Evolutionary conservation across 2,797 vertebrate genomes (phyloP).

Genomic region (Caiman crocodilus): DNA sequence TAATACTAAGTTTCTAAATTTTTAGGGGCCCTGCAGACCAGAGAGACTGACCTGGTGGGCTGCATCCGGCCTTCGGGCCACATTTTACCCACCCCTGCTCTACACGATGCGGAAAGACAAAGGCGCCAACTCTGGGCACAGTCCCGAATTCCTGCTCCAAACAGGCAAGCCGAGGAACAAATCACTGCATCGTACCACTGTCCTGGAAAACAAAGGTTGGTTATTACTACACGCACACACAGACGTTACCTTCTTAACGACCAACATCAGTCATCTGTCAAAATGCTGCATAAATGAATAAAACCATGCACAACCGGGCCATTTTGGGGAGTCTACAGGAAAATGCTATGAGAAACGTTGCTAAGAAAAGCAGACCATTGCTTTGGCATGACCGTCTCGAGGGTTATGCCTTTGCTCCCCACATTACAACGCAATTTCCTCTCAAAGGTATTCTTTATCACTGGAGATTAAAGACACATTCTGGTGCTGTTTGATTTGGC

Average conservation of each 20-base stretch:
- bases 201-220: not conserved
- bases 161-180: too few relatives aligned
- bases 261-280: constrained; percentile 7
- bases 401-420: constrained; percentile 42
- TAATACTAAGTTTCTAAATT: too few relatives aligned
- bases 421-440: constrained; percentile 64
- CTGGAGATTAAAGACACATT: constrained; percentile 75
- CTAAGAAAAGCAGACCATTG: not conserved
- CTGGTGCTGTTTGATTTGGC: constrained; percentile 70
- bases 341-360: not conserved
- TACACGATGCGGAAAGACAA: not conserved
- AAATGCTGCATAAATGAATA: not conserved
- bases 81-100: too few relatives aligned
- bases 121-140: not conserved
- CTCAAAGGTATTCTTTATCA: constrained; percentile 75
- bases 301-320: not conserved
- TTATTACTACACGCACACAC: too few relatives aligned
- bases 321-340: not conserved
- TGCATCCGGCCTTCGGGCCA: too few relatives aligned
- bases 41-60: too few relatives aligned
- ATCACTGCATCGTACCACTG: not conserved
- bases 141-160: not conserved
- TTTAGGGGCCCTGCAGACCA: too few relatives aligned
- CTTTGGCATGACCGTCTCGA: not conserved
- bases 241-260: not conserved